These are phyloP conservation scores for Helicoverpa zea DNA, from an alignment of 1,140 invertebrate genomes.

Conservation along the genomic window DNA sequence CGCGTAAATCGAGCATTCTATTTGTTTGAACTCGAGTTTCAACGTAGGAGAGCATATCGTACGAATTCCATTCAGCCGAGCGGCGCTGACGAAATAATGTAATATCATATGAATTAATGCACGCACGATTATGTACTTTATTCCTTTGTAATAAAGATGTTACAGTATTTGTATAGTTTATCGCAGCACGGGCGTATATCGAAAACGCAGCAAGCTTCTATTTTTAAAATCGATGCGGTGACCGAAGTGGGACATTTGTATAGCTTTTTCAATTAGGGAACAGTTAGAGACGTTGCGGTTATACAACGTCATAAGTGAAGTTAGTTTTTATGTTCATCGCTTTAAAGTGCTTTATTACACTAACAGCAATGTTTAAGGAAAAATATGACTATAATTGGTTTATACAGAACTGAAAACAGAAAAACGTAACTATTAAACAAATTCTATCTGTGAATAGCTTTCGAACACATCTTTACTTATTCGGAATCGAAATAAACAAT, in stretches of 20 bases:
- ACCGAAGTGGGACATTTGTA: slow-evolving; percentile 77
- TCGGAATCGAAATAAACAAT: slow-evolving; percentile 9
- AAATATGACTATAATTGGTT: not conserved
- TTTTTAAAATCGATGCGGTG: slow-evolving; percentile 83
- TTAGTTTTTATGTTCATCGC: not conserved
- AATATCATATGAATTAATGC: slow-evolving; percentile 53
- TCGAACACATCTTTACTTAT: slow-evolving; percentile 6
- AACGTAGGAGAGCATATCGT: slow-evolving; percentile 67
- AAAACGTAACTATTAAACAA: not conserved
- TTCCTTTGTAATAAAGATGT: slow-evolving; percentile 48
- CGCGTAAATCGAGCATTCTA: slow-evolving; percentile 68
- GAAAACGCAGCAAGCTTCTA: slow-evolving; percentile 77
- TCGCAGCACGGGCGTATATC: slow-evolving; percentile 64
- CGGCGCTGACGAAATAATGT: slow-evolving; percentile 58
- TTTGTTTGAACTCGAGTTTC: slow-evolving; percentile 71
- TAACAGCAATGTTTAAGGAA: not conserved
- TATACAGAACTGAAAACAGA: not conserved
- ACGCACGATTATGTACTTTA: slow-evolving; percentile 63
- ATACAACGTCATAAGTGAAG: slow-evolving; percentile 31
- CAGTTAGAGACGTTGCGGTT: slow-evolving; percentile 54
- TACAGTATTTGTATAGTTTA: slow-evolving; percentile 61
- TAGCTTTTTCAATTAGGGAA: slow-evolving; percentile 73
- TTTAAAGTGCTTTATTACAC: not conserved
- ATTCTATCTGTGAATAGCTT: not conserved
- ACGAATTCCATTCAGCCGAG: slow-evolving; percentile 74